phyloP scores from a whole-genome alignment of 2,113 vertebrate species.

The Entomyzon cyanotis region DNA sequence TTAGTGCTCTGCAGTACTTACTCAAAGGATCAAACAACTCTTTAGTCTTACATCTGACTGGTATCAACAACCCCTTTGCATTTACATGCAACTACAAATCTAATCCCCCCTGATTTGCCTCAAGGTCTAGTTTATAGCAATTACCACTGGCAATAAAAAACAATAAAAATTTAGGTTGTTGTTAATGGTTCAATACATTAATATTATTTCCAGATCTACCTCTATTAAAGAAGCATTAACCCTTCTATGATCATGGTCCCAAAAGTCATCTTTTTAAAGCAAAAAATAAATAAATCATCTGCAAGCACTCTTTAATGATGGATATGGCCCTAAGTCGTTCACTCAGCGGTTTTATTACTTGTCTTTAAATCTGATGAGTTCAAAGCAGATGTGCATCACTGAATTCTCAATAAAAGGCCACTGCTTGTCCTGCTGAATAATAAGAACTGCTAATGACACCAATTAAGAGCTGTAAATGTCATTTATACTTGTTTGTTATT shows the following conservation, averaged over 20 bases:
- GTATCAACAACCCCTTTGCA: background rate
- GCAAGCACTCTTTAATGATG: constrained; percentile 54
- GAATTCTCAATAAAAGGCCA: constrained; percentile 77
- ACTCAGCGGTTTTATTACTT: constrained; percentile 75
- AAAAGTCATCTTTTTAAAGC: background rate
- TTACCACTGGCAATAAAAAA: background rate
- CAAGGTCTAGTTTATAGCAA: background rate
- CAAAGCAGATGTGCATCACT: constrained; percentile 73
- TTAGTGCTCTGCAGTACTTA: background rate
- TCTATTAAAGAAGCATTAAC: background rate
- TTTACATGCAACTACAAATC: background rate
- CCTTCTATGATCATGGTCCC: background rate
- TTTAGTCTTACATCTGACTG: background rate
- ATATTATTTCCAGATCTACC: background rate
- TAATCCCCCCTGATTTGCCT: background rate
- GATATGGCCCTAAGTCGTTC: constrained; percentile 67
- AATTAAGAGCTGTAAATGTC: constrained; percentile 79
- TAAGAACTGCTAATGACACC: constrained; percentile 76
- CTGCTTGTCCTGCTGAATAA: constrained; percentile 77
- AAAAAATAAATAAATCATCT: constrained; percentile 33
- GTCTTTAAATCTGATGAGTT: constrained; percentile 75
- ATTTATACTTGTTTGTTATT: constrained; percentile 79
- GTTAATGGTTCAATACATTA: background rate
- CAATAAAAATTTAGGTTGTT: background rate
- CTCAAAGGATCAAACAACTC: background rate